A percentile compares a stretch with the other conserved stretches of the same genome.
These are phyloP conservation scores for Hipposideros larvatus DNA, from an alignment of 2,797 vertebrate genomes.

Conservation along the genomic window DNA sequence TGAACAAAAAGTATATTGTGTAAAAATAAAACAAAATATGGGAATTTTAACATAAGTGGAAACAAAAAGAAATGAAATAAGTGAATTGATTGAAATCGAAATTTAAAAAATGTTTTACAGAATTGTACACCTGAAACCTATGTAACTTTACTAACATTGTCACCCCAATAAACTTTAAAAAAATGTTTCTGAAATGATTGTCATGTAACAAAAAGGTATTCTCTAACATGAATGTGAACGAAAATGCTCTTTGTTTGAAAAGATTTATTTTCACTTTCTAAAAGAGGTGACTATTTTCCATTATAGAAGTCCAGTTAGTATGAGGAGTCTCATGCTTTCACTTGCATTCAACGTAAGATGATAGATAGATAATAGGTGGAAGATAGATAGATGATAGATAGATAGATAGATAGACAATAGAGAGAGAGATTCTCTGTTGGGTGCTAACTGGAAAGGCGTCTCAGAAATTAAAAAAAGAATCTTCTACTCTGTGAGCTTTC, in stretches of 20 bases:
- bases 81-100: background rate
- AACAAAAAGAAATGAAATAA: background rate
- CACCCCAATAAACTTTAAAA: background rate
- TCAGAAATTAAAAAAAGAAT: background rate
- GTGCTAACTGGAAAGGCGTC: background rate
- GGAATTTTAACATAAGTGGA: slow-evolving; percentile 6
- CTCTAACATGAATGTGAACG: background rate
- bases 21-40: slow-evolving; percentile 29
- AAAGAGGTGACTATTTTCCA: background rate
- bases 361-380: background rate
- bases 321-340: background rate
- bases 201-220: background rate
- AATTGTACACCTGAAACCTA: too few species aligned
- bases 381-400: background rate
- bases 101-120: background rate
- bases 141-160: too few species aligned
- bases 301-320: background rate
- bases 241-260: background rate
- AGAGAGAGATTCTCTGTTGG: background rate
- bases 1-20: slow-evolving; percentile 16
- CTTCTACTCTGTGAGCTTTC: background rate
- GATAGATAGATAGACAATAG: background rate
- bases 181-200: slow-evolving; percentile 8
- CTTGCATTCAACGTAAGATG: background rate
- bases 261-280: background rate